Conservation (phyloP, 2,113 vertebrate species). For the Microcebus murinus region DNA sequence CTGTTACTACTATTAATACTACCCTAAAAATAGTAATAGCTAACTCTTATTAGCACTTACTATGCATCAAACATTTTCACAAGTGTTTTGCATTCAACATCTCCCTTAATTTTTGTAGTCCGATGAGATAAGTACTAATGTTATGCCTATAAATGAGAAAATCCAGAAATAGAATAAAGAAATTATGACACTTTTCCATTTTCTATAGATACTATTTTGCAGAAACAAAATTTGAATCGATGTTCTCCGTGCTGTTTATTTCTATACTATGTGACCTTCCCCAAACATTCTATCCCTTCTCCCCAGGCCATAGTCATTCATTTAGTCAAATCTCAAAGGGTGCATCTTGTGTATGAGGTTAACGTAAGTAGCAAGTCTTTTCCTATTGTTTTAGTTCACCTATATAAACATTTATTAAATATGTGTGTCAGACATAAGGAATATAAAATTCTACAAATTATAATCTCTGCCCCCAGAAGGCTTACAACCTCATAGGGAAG, state of each 20-base stretch:
- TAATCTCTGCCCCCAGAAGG: neutral
- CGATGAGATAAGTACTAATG: neutral
- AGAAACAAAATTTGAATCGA: neutral
- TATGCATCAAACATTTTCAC: neutral
- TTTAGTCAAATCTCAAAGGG: neutral
- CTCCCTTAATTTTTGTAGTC: neutral
- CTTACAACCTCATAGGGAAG: rapidly evolving
- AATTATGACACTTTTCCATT: neutral
- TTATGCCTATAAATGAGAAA: neutral
- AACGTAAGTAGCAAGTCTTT: neutral
- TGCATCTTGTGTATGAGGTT: neutral
- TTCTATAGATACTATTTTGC: neutral
- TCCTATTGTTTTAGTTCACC: neutral
- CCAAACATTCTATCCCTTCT: neutral
- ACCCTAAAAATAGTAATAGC: neutral
- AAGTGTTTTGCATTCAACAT: neutral
- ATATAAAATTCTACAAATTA: neutral
- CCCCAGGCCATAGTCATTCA: neutral
- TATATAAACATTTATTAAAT: neutral
- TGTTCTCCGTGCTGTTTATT: rapidly evolving
- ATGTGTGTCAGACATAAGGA: neutral
- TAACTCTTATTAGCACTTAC: neutral
- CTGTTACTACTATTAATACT: neutral
- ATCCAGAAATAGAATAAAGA: neutral
- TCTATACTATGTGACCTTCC: neutral